Evolutionary conservation across 2,113 vertebrate genomes (phyloP).

Genomic region (Xiphophorus maculatus): DNA sequence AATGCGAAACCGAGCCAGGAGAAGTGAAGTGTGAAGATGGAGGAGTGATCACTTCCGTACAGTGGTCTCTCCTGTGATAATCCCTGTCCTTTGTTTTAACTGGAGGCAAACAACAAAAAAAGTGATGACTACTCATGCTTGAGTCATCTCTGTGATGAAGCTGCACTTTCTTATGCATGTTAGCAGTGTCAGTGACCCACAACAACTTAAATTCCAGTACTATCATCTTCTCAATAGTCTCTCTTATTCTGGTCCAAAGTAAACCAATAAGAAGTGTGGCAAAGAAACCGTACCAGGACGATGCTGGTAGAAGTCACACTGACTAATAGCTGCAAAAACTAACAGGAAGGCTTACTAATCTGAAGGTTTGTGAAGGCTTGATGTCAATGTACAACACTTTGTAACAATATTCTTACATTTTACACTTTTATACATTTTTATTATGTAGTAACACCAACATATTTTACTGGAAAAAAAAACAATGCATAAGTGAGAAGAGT

Average conservation of each 20-base stretch:
- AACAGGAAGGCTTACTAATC: conserved; percentile 49
- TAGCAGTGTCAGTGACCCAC: conserved; percentile 23
- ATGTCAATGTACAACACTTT: background rate
- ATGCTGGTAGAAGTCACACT: conserved; percentile 27
- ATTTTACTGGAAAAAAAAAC: background rate
- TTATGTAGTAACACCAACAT: too few species aligned
- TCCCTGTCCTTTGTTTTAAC: conserved; percentile 37
- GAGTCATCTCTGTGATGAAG: conserved; percentile 50
- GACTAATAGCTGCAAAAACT: conserved; percentile 36
- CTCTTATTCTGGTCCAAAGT: conserved; percentile 14
- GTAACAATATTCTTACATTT: background rate
- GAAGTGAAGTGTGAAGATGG: conserved; percentile 59
- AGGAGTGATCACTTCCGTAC: conserved; percentile 51
- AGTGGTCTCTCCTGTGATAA: conserved; percentile 34
- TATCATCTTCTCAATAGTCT: conserved; percentile 17
- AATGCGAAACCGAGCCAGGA: conserved; percentile 53
- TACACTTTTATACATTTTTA: background rate
- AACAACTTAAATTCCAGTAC: conserved; percentile 24
- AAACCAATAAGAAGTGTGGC: conserved; percentile 12
- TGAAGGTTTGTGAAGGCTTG: conserved; percentile 16
- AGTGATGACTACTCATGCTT: conserved; percentile 31
- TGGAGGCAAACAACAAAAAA: conserved; percentile 34
- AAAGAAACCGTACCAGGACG: conserved; percentile 7
- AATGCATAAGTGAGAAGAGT: background rate
- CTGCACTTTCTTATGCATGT: conserved; percentile 24